phyloP scores from a whole-genome alignment of 2,113 vertebrate genomes.

The Melanerpes aurifrons region DNA sequence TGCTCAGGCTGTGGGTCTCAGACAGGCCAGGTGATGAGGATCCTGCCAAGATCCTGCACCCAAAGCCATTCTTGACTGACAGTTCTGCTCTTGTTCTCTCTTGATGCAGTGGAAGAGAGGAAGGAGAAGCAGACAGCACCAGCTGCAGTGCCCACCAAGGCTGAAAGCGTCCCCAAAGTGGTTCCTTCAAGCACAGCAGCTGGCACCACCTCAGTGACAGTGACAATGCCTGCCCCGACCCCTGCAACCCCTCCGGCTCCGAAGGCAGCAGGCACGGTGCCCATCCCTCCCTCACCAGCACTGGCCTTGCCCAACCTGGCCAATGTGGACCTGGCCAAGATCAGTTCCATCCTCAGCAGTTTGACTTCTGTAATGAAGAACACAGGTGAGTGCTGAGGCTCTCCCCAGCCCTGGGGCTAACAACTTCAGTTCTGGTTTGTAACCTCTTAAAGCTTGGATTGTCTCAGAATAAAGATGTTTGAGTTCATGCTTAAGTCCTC shows the following conservation, averaged over 20 bases:
- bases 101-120: constrained; percentile 81
- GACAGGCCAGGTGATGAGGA: not conserved
- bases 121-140: constrained; percentile 80
- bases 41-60: not conserved
- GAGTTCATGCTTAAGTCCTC: not conserved
- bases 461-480: rapidly evolving
- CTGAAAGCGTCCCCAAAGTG: constrained; percentile 62
- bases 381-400: constrained; percentile 81
- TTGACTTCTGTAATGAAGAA: constrained; percentile 96
- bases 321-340: constrained; percentile 97
- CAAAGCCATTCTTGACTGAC: not conserved
- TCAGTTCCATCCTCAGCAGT: constrained; percentile 97
- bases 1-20: rapidly evolving
- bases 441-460: not conserved
- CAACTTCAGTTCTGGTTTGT: not conserved
- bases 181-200: not conserved
- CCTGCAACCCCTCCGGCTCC: constrained; percentile 43
- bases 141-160: constrained; percentile 2
- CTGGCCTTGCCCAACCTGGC: constrained; percentile 88
- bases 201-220: not conserved
- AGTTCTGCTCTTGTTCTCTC: not conserved
- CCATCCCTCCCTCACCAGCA: constrained; percentile 25
- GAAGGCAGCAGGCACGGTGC: constrained; percentile 31
- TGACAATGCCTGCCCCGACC: not conserved
- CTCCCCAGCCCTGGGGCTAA: not conserved